Conservation (phyloP, 2,888 invertebrate genomes). For the Altica lythri region DNA sequence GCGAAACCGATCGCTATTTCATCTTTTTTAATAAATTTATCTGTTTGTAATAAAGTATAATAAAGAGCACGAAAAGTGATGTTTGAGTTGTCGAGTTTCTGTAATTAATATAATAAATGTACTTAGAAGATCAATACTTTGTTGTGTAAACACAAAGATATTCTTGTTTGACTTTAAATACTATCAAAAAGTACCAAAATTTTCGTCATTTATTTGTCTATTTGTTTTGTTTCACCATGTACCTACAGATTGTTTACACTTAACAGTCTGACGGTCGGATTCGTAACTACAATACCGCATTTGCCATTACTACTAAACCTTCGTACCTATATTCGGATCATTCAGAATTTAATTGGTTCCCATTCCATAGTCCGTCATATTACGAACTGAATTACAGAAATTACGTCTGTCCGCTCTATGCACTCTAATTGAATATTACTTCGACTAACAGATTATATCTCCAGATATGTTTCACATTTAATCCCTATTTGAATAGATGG, state of each 20-base stretch:
- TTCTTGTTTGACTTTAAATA: too few species aligned
- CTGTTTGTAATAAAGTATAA: too few species aligned
- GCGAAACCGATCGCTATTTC: too few species aligned
- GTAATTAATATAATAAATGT: too few species aligned
- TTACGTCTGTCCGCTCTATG: constrained; percentile 39
- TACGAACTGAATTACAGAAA: constrained; percentile 44
- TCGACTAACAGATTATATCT: constrained; percentile 47
- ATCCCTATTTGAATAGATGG: constrained; percentile 39
- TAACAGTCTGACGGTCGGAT: not conserved
- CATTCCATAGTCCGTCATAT: constrained; percentile 51
- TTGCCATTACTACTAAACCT: constrained; percentile 17
- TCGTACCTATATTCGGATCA: constrained; percentile 29
- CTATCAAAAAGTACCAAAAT: too few species aligned
- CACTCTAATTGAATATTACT: constrained; percentile 49
- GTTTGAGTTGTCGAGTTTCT: too few species aligned
- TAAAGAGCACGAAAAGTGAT: too few species aligned
- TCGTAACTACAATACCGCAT: constrained; percentile 10
- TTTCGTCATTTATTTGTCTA: too few species aligned
- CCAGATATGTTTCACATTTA: constrained; percentile 29
- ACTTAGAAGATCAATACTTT: too few species aligned
- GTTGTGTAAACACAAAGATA: too few species aligned
- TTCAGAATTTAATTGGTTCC: constrained; percentile 53
- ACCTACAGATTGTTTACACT: not conserved
- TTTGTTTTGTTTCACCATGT: not conserved
- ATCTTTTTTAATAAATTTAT: too few species aligned